phyloP scores from a whole-genome alignment of 2,797 vertebrate genomes.

The Mormyrops attenuatus region DNA sequence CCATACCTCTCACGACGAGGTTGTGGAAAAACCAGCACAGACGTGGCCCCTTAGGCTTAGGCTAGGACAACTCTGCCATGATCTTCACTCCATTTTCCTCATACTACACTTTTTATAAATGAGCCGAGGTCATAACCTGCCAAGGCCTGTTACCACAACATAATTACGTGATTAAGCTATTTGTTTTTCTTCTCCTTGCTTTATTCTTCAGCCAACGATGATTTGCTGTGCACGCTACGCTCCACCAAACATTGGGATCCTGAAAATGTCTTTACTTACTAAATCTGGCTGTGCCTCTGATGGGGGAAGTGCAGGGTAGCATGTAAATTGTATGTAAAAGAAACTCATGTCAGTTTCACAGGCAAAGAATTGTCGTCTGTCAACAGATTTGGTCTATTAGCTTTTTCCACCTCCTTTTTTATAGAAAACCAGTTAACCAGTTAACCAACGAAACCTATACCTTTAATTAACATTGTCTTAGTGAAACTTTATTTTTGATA shows the following conservation, averaged over 20 bases:
- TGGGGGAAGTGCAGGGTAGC: not conserved
- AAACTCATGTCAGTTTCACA: not conserved
- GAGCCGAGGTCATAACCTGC: not conserved
- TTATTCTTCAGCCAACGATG: constrained; percentile 30
- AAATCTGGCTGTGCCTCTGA: not conserved
- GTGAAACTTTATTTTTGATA: not conserved
- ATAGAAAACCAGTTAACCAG: not conserved
- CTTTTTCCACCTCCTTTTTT: not conserved
- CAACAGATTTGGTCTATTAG: not conserved
- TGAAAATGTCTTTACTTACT: constrained; percentile 18
- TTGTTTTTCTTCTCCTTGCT: constrained; percentile 23
- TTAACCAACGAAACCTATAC: not conserved
- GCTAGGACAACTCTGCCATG: not conserved
- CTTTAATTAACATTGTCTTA: not conserved
- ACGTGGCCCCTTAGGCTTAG: not conserved
- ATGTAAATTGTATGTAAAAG: not conserved
- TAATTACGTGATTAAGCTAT: constrained; percentile 27
- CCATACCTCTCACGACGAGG: not conserved
- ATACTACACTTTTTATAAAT: not conserved
- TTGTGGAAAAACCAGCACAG: not conserved
- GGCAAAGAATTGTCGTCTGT: not conserved
- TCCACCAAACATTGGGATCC: constrained; percentile 28
- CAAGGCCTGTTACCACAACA: constrained; percentile 23
- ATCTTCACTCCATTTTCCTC: not conserved
- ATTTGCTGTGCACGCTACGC: not conserved